Conservation (phyloP, 2,113 vertebrate species). For the Tachuris rubrigastra region DNA sequence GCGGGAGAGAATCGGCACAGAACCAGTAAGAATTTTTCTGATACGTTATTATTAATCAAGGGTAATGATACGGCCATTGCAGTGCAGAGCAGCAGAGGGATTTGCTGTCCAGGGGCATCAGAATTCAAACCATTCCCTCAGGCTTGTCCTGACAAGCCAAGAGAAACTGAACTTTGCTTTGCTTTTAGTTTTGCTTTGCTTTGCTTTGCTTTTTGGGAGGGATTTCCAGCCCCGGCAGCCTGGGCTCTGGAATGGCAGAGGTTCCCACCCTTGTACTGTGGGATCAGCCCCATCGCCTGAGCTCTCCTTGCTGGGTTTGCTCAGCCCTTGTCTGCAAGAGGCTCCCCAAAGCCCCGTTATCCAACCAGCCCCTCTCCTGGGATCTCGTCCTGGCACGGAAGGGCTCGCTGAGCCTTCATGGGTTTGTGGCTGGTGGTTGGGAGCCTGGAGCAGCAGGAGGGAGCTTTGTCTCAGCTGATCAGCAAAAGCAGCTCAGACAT, state of each 20-base stretch:
- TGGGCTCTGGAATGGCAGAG: background rate
- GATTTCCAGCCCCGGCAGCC: background rate
- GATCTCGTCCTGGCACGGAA: background rate
- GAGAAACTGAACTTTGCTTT: background rate
- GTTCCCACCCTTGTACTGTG: background rate
- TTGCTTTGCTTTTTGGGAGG: background rate
- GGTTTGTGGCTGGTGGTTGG: background rate
- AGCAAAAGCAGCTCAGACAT: background rate
- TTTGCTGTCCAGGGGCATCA: background rate
- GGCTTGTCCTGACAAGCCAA: background rate
- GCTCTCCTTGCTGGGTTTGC: background rate
- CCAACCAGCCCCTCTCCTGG: background rate
- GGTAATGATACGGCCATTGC: rapidly evolving
- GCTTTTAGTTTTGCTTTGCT: background rate
- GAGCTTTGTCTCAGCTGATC: background rate
- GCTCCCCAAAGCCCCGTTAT: background rate
- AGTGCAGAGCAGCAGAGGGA: background rate
- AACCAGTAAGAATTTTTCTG: conserved; percentile 29
- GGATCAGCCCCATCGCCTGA: background rate
- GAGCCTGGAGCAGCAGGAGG: background rate
- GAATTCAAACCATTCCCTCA: background rate
- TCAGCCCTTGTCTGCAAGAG: background rate
- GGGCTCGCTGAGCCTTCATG: rapidly evolving
- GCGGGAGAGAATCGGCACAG: background rate
- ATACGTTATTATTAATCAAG: background rate